Conservation (phyloP, 2,888 invertebrate species). For the Hirtodrosophila cameraria region DNA sequence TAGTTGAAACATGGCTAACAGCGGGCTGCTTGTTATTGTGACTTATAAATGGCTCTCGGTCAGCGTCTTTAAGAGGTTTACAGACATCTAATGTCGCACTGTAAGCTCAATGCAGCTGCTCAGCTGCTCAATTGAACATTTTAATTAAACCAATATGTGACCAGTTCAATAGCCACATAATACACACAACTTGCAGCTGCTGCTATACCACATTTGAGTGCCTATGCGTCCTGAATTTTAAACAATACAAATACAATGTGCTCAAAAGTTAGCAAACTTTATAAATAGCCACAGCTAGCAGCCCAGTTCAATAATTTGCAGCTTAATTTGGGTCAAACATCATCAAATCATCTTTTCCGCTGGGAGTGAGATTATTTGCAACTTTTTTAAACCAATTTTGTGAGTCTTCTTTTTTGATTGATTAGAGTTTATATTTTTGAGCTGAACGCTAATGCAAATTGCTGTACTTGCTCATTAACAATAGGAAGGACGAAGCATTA, state of each 20-base stretch:
- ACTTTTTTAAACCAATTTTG: not conserved
- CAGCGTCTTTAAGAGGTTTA: conserved; percentile 11
- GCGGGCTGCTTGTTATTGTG: conserved; percentile 34
- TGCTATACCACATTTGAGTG: conserved; percentile 8
- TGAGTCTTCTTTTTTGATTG: conserved; percentile 47
- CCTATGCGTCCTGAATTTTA: conserved; percentile 31
- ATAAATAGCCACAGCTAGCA: conserved; percentile 32
- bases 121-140: conserved; percentile 46
- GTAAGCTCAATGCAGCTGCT: conserved; percentile 37
- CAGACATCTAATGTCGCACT: conserved; percentile 21
- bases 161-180: conserved; percentile 23
- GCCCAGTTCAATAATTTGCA: not conserved
- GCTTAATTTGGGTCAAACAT: conserved; percentile 1
- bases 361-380: too few relatives aligned
- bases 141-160: conserved; percentile 62
- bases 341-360: not conserved
- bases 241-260: conserved; percentile 10
- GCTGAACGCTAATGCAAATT: conserved; percentile 61
- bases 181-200: conserved; percentile 22
- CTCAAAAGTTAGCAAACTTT: conserved; percentile 15
- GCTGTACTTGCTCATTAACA: conserved; percentile 1
- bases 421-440: conserved; percentile 41
- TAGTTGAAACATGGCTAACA: conserved; percentile 32
- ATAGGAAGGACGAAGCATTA: too few relatives aligned
- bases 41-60: conserved; percentile 15